Evolutionary conservation across 2,113 vertebrate species (phyloP), one percentile per base, ranked within the genome.

Genomic region (Aptenodytes forsteri): DNA sequence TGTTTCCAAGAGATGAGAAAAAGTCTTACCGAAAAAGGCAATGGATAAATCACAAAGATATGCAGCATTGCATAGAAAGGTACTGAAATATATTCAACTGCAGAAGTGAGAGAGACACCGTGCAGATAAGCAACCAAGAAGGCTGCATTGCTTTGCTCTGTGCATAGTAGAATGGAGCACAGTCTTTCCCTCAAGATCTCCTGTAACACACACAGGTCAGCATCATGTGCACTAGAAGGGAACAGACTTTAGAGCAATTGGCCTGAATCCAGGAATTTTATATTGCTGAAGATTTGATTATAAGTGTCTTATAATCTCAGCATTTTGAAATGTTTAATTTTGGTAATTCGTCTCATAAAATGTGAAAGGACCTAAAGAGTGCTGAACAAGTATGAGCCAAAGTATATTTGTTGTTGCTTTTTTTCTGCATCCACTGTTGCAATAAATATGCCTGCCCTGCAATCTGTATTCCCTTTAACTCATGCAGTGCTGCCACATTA

Each of bases 311-410:
- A 72, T 82, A 89, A 80, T 82, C 72, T 72, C 47, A 79, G 83
- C 56, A 66, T 91, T 97, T 94, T 87, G 58, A 95, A 92, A 94
- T 54, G 30, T 90, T 89, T 85, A 32, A 89, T 95, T 93, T 97
- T 91, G 77, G 73, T 87, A 94, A 92, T 93, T 85, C 3, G 1
- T 65, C 40, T 72, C 34, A 61, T 47, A 67, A 89, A 91, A 92
- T 56, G 54, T 65, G 78, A 91, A 94, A 87, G 52, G 56, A 92
- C 77, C 89, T 92, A 29, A 87, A 80, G 55, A 89, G 44, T 75
- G 65, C 26, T 89, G 86, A 90, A 89, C 55, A 75, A 80, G 66
- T 79, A 72, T 73, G 34, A 89, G 49, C 62, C 77, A 62, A 95
- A 93, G 32, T 62, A 58, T 65, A 67, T 69, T 81, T 95, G 65